Conservation (phyloP, 1,140 invertebrate species). For the Geopemphigus sp. region DNA sequence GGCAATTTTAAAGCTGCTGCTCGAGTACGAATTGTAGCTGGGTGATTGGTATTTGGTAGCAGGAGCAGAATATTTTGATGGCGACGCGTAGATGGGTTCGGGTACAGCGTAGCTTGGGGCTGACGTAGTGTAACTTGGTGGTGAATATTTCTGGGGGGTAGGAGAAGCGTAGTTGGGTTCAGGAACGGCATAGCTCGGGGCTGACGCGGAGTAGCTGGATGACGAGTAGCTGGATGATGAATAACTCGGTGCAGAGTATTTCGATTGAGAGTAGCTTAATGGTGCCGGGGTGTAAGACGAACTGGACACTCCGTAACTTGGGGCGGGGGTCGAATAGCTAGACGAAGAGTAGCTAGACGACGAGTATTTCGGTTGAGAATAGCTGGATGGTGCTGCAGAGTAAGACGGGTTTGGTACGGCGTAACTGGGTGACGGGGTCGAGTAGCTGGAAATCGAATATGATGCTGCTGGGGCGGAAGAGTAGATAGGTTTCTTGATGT, state of each 20-base stretch:
- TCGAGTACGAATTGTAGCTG: constrained; percentile 34
- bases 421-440: too few species aligned
- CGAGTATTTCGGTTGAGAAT: constrained; percentile 28
- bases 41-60: constrained; percentile 20
- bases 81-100: background rate
- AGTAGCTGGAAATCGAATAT: too few species aligned
- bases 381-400: background rate
- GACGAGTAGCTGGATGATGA: too few species aligned
- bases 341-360: constrained; percentile 32
- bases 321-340: constrained; percentile 21
- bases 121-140: too few species aligned
- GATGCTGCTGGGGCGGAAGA: background rate
- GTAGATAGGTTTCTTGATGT: background rate
- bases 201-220: too few species aligned
- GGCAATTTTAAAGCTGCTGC: constrained; percentile 37
- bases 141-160: too few species aligned
- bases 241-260: too few species aligned
- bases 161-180: too few species aligned
- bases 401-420: background rate
- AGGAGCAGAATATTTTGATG: constrained; percentile 6
- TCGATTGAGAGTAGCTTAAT: background rate
- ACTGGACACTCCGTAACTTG: background rate
- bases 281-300: background rate
- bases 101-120: too few species aligned
- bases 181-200: too few species aligned